Conservation (phyloP, 2,888 invertebrate genomes). For the Drosophila koepferae region DNA sequence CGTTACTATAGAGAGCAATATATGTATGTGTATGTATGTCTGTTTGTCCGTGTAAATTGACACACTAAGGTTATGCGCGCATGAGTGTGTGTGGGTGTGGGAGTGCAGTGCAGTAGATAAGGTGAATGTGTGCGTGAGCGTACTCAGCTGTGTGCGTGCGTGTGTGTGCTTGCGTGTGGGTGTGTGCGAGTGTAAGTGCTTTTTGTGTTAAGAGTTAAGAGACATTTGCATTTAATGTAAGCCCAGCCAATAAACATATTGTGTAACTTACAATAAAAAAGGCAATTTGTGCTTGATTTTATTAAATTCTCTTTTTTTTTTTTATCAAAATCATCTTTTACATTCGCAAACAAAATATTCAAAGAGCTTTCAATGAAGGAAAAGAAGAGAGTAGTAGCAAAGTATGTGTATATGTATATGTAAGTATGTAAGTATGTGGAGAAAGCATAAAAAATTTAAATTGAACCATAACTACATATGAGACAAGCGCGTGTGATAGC, state of each 20-base stretch:
- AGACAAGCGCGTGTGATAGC: constrained; percentile 31
- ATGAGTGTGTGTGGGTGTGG: not conserved
- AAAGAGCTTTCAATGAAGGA: constrained; percentile 9
- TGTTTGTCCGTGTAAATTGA: constrained; percentile 4
- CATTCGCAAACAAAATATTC: constrained; percentile 39
- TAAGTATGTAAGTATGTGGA: constrained; percentile 1
- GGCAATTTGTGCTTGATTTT: constrained; percentile 43
- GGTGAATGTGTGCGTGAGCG: not conserved
- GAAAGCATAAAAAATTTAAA: constrained; percentile 25
- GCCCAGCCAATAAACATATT: constrained; percentile 38
- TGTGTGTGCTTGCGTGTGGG: not conserved
- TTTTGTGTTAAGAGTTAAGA: constrained; percentile 9
- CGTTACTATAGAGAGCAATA: constrained; percentile 9
- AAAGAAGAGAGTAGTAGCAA: constrained; percentile 9
- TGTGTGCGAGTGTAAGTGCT: not conserved
- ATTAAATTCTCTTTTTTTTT: constrained; percentile 21
- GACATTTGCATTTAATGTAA: constrained; percentile 7
- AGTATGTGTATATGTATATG: not conserved
- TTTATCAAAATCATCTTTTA: constrained; percentile 18
- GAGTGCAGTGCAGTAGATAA: constrained; percentile 14
- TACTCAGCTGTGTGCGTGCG: constrained; percentile 1
- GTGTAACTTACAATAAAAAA: constrained; percentile 44
- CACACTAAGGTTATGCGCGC: not conserved
- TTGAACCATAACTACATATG: constrained; percentile 16
- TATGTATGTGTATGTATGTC: not conserved